Evolutionary conservation across 1,140 invertebrate species (phyloP).

Genomic region (Halyomorpha halys): DNA sequence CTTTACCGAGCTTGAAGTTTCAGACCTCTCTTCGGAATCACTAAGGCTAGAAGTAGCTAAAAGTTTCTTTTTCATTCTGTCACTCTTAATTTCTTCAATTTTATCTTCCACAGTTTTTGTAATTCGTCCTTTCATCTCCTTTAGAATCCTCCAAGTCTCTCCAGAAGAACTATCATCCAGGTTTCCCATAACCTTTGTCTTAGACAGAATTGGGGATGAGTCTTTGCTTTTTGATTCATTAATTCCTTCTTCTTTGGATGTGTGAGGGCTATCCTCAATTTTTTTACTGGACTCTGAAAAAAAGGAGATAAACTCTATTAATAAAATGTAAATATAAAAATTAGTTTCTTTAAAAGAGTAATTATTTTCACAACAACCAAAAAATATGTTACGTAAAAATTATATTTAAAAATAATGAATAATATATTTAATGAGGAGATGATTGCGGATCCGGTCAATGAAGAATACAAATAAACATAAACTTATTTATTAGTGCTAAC

Average conservation of each 20-base stretch:
- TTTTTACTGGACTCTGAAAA: conserved; percentile 2
- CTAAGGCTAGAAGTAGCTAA: conserved; percentile 46
- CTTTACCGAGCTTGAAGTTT: conserved; percentile 12
- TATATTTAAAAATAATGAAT: no score
- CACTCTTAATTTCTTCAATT: conserved; percentile 45
- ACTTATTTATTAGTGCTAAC: no score
- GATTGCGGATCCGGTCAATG: no score
- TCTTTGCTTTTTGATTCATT: conserved; percentile 23
- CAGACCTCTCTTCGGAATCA: conserved; percentile 43
- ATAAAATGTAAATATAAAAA: no score
- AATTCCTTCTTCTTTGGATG: neutral
- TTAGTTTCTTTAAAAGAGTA: no score
- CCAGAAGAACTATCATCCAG: conserved; percentile 20
- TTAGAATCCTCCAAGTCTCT: conserved; percentile 26
- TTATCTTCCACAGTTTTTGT: conserved; percentile 55
- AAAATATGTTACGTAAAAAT: no score
- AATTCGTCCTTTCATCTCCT: conserved; percentile 41
- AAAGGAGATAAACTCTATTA: neutral
- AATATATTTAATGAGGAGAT: no score
- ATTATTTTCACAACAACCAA: no score
- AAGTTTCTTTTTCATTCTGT: conserved; percentile 34
- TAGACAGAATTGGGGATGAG: conserved; percentile 17
- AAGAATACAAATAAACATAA: no score
- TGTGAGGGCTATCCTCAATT: neutral
- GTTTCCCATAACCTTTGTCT: conserved; percentile 23